A percentile compares a stretch with the other conserved stretches of the same genome.
Conservation (phyloP, 2,797 vertebrate genomes). For the Coranthus polyacanthus region DNA sequence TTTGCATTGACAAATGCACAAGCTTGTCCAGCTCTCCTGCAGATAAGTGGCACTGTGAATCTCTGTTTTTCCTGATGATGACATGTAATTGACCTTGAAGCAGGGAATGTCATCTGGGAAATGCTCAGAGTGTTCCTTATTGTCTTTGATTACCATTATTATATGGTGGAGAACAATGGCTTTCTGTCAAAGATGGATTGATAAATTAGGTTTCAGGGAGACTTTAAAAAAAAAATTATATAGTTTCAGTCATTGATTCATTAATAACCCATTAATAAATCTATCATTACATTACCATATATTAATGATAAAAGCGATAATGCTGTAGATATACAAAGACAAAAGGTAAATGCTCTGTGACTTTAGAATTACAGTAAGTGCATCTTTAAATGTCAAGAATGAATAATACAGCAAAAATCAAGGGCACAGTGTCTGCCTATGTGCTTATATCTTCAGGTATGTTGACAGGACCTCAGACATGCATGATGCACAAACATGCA, state of each 20-base stretch:
- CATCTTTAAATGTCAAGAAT: slow-evolving; percentile 17
- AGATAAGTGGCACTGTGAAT: slow-evolving; percentile 36
- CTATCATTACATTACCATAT: slow-evolving; percentile 12
- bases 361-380: slow-evolving; percentile 17
- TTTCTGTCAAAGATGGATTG: slow-evolving; percentile 6
- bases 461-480: slow-evolving; percentile 37
- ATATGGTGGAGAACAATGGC: neutral
- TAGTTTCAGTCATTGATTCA: neutral
- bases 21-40: slow-evolving; percentile 45
- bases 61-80: slow-evolving; percentile 61
- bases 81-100: slow-evolving; percentile 71
- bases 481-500: slow-evolving; percentile 20
- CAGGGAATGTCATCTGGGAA: slow-evolving; percentile 53
- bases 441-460: slow-evolving; percentile 28
- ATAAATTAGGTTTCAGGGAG: neutral
- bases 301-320: neutral
- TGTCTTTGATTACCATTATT: slow-evolving; percentile 39
- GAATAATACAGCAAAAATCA: slow-evolving; percentile 17
- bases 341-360: neutral
- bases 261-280: slow-evolving; percentile 16
- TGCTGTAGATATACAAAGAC: neutral
- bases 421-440: slow-evolving; percentile 9
- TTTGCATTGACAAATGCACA: slow-evolving; percentile 65
- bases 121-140: slow-evolving; percentile 22
- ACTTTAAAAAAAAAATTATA: too few species aligned